Evolutionary conservation across 2,113 vertebrate species (phyloP), one percentile per base, ranked within the genome.

Genomic region (Halcyon senegalensis): DNA sequence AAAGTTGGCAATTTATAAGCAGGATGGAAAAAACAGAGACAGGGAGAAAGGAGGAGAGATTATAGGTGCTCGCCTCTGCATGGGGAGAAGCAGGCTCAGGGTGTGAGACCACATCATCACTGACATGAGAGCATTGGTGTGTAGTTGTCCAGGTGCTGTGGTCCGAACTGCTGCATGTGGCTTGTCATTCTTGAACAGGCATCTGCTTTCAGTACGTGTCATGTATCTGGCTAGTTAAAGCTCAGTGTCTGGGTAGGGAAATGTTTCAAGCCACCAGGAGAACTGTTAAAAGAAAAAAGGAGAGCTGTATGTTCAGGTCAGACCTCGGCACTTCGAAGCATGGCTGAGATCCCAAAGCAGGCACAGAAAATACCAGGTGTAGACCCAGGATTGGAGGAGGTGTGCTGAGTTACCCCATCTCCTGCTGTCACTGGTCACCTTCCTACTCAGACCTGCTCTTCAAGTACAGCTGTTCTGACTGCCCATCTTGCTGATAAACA

Each of bases 51-150:
- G 28, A 59, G 25, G 59, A 85, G 15, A n/a, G 25, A 58, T 77
- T 94, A n/a, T 3, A 62, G 10, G 16, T 37, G 31, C 7, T 70
- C 5, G 5, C 13, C 23, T 91, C 33, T 1, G 10, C 4, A 6
- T 5, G 13, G 21, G 24, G 48, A 89, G 41, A 55, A 60, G 35
- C 56, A 66, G 39, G 7, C 18, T 66, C 21, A 60, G 70, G 56
- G 41, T 35, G 18, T 6, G 28, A 68, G 67, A 15, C 14, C 50
- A 44, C 28, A 35, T 67, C 67, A 3, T 33, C 3, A 0, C 64
- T 74, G 48, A 46, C 1, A 3, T 6, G 33, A 33, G 58, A 41
- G 23, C 4, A 0, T 10, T 10, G 30, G 21, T 25, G 30, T 13
- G 56, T 19, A 23, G 31, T 19, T 46, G 81, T 66, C 43, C 60